Base-by-base conservation (phyloP, 2,888 invertebrate species). In the Keiferia lycopersicella region DNA sequence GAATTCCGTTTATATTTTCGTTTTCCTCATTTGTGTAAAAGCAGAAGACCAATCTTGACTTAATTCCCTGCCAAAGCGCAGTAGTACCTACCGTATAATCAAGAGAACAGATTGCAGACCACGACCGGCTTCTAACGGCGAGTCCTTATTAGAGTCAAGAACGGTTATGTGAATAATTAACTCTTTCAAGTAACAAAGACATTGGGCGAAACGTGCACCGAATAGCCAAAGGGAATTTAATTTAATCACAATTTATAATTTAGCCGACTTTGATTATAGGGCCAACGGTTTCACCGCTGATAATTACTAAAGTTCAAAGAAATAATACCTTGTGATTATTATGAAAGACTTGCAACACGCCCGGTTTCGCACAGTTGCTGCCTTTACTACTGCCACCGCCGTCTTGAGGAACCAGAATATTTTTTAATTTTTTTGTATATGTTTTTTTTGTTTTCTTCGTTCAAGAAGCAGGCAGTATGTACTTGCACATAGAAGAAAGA, bases 81-180 rank as follows among this genome's bases (percentile, higher is more conserved):
- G n/a, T 20, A n/a, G n/a, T 20, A 20, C 26, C 16, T n/a, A 34
- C 59, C 26, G 64, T 64, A 61, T 64, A 64, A 64, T 61, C 61
- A 50, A 38, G 48, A 50, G 51, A 57, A 61, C 61, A 64, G 64
- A 64, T 64, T 64, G 64, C 57, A 64, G 64, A 48, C 64, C 56
- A 20, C 63, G 50, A 30, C 58, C 26, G 22, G n/a, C 26, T 45
- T 41, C 62, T 62, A 65, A 65, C 62, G 58, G 65, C 59, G 18
- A 50, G 16, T 48, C 62, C 64, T 64, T 66, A 65, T 51, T 66
- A 64, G 59, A 69, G 69, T 68, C 68, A 68, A 68, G 65, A 66
- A 67, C 66, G 66, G 67, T 65, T 68, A 71, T 71, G 69, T 71
- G 71, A 71, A 71, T 71, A 69, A 71, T 71, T 71, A 69, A 68